Percentiles rank a stretch among this genome's conserved stretches.
Evolutionary conservation across 2,113 vertebrate species (phyloP).

Genomic region (Peromyscus leucopus): DNA sequence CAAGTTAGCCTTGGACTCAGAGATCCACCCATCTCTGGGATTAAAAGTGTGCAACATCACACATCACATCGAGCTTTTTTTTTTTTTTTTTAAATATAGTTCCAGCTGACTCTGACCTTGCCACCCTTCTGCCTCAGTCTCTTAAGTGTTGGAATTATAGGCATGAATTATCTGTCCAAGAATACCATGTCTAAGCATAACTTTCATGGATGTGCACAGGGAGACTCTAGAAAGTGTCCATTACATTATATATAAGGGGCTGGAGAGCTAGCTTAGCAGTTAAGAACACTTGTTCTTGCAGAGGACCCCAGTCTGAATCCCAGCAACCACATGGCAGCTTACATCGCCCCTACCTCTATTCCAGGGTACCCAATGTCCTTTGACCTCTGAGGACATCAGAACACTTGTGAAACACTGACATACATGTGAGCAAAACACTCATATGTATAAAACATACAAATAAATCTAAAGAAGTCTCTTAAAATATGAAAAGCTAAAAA

Average conservation of each 20-base stretch:
- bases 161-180: neutral
- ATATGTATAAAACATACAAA: neutral
- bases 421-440: neutral
- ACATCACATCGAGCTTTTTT: neutral
- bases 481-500: neutral
- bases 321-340: neutral
- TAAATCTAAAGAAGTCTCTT: neutral
- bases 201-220: neutral
- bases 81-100: neutral
- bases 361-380: neutral
- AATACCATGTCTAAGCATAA: slow-evolving; percentile 27
- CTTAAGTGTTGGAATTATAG: neutral
- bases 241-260: neutral
- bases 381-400: neutral
- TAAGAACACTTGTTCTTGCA: neutral
- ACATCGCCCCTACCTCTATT: neutral
- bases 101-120: neutral
- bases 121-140: neutral
- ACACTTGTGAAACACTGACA: neutral
- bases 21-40: neutral
- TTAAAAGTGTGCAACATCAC: neutral
- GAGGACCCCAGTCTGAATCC: neutral
- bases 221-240: neutral
- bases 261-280: neutral
- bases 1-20: neutral